A percentile compares a stretch with the other conserved stretches of the same genome.
Evolutionary conservation across 2,888 invertebrate genomes (phyloP).

Genomic region (Carabus problematicus): DNA sequence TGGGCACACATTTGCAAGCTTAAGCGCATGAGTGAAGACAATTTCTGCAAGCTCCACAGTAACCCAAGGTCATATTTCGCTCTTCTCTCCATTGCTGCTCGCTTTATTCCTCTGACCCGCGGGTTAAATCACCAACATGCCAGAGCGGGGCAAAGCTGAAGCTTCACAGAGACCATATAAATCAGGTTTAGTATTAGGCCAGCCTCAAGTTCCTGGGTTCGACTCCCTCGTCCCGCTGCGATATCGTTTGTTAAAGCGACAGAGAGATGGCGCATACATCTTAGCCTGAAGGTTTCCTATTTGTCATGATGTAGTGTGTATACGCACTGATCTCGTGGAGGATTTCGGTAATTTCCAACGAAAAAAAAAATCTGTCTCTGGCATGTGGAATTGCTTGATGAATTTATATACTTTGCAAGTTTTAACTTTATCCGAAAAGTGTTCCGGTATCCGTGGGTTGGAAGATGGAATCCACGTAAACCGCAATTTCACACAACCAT

Average conservation of each 20-base stretch:
- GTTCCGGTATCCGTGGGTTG: background rate
- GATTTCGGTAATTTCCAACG: constrained; percentile 4
- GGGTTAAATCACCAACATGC: too few relatives aligned
- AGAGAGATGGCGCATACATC: constrained; percentile 4
- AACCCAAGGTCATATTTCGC: too few relatives aligned
- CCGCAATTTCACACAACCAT: background rate
- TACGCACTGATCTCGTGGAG: background rate
- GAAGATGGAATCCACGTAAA: background rate
- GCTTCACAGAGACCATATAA: constrained; percentile 11
- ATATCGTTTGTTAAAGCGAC: constrained; percentile 11
- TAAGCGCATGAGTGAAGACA: too few relatives aligned
- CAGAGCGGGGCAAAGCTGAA: background rate
- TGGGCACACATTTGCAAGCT: too few relatives aligned
- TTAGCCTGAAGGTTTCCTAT: constrained; percentile 8
- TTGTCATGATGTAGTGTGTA: constrained; percentile 11
- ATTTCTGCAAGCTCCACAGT: too few relatives aligned
- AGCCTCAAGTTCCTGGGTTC: constrained; percentile 1
- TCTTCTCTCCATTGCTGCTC: too few relatives aligned
- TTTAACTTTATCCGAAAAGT: constrained; percentile 1
- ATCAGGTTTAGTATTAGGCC: constrained; percentile 8
- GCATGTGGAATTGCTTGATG: constrained; percentile 10
- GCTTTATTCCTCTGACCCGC: too few relatives aligned
- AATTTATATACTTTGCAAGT: constrained; percentile 5
- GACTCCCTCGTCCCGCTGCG: background rate
- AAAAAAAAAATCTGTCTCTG: constrained; percentile 13